Evolutionary conservation across 1,140 invertebrate genomes (phyloP).

Genomic region (roundworm (Caenorhabditis elegans)): WBcel235 BX284606.5:11303001-11303500

Average conservation of each 20-base stretch:
- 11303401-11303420: not conserved
- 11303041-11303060: too few species aligned
- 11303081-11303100: conserved; percentile 2
- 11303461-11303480: not conserved
- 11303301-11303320: not conserved
- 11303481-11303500: conserved; percentile 27
- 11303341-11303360: not conserved
- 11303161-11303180: not conserved
- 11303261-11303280: not conserved
- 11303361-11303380: not conserved
- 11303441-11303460: not conserved
- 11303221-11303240: not conserved
- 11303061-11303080: not conserved
- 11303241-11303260: not conserved
- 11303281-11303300: not conserved
- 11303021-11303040: too few species aligned
- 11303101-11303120: conserved; percentile 35
- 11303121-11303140: conserved; percentile 31
- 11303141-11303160: not conserved
- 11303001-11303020: too few species aligned
- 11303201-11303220: not conserved
- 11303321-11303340: not conserved
- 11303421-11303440: not conserved
- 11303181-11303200: not conserved
- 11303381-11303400: not conserved